Percentiles rank a stretch among this genome's conserved stretches.
Evolutionary conservation across 2,888 invertebrate species (phyloP).

Genomic region (Anoncus sp.): DNA sequence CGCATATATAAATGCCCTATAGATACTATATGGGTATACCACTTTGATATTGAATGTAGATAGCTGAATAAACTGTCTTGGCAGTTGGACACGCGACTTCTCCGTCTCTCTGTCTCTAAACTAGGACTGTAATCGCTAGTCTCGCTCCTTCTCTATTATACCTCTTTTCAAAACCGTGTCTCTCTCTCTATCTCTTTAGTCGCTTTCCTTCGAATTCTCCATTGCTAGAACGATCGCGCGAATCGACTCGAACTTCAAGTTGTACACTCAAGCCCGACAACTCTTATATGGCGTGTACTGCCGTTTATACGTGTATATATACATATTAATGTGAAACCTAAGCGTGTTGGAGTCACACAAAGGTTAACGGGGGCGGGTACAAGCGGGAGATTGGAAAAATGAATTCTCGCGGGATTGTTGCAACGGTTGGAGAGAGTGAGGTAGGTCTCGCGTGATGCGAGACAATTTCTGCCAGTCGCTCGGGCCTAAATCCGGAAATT

Average conservation of each 20-base stretch:
- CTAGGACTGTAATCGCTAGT: conserved; percentile 26
- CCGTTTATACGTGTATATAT: not conserved
- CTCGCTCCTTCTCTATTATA: not conserved
- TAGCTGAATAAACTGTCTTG: conserved; percentile 38
- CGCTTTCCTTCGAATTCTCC: conserved; percentile 19
- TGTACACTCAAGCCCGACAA: conserved; percentile 32
- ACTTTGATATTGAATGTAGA: conserved; percentile 48
- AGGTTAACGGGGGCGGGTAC: too few species aligned
- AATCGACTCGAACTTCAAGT: conserved; percentile 35
- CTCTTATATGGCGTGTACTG: conserved; percentile 2
- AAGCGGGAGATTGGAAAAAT: conserved; percentile 32
- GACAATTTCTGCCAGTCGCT: conserved; percentile 40
- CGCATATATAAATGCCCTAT: conserved; percentile 3
- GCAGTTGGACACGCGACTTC: conserved; percentile 45
- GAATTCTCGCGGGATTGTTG: conserved; percentile 29
- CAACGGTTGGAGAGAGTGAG: conserved; percentile 17
- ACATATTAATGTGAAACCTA: too few species aligned
- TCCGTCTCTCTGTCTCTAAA: conserved; percentile 25
- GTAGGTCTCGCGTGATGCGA: conserved; percentile 40
- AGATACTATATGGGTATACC: conserved; percentile 12
- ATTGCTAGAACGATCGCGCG: conserved; percentile 31
- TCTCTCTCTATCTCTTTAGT: not conserved
- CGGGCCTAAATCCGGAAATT: conserved; percentile 54
- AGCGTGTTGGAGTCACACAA: too few species aligned
- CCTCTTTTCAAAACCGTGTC: conserved; percentile 15